These are phyloP conservation scores for Argentina silus DNA, from an alignment of 2,797 vertebrate genomes.

Conservation along the genomic window DNA sequence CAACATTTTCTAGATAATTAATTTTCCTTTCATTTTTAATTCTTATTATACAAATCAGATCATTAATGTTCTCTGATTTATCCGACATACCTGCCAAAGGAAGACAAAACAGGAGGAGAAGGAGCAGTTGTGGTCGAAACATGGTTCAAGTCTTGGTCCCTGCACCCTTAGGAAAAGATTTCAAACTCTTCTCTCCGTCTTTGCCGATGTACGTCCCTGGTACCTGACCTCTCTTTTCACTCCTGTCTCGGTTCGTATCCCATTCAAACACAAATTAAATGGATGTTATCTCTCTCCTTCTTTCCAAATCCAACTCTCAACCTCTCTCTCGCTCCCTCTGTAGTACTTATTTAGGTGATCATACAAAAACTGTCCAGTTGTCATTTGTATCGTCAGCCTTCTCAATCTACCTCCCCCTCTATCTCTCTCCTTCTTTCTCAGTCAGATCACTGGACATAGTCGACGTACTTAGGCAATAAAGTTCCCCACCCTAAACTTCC, in stretches of 20 bases:
- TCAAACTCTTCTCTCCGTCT: background rate
- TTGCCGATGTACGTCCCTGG: background rate
- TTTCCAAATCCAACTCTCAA: conserved; percentile 8
- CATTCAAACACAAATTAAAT: conserved; percentile 35
- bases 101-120: conserved; percentile 57
- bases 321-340: background rate
- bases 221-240: background rate
- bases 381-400: conserved; percentile 3
- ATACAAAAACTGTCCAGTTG: background rate
- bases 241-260: background rate
- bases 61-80: background rate
- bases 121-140: conserved; percentile 46
- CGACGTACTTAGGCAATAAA: no score
- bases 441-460: no score
- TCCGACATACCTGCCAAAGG: conserved; percentile 67
- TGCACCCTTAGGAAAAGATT: conserved; percentile 8
- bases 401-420: background rate
- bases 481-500: background rate
- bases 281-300: background rate
- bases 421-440: background rate
- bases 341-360: background rate
- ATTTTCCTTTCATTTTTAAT: background rate
- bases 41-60: background rate
- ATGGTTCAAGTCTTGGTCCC: conserved; percentile 45
- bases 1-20: no score